Evolutionary conservation across 2,888 invertebrate genomes (phyloP).

Genomic region (Dastarcus helophoroides): DNA sequence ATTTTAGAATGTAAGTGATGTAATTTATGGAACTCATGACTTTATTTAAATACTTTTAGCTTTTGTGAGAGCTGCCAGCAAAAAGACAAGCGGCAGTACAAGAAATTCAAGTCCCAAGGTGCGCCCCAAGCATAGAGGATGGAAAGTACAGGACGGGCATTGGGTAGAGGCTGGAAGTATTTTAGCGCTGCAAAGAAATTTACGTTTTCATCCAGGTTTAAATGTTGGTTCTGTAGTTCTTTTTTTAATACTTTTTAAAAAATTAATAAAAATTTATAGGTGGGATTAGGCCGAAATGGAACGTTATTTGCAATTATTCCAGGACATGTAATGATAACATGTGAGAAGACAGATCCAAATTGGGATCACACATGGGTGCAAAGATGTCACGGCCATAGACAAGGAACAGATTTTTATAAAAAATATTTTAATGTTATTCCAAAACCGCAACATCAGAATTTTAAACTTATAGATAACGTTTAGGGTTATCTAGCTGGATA

Average conservation of each 20-base stretch:
- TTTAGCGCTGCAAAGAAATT: slow-evolving; percentile 54
- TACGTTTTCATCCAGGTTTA: slow-evolving; percentile 70
- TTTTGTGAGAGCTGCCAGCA: slow-evolving; percentile 54
- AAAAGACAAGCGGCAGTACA: slow-evolving; percentile 63
- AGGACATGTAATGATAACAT: slow-evolving; percentile 69
- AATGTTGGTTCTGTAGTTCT: slow-evolving; percentile 44
- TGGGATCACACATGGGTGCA: slow-evolving; percentile 69
- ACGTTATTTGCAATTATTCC: slow-evolving; percentile 69
- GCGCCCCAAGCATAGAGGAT: slow-evolving; percentile 66
- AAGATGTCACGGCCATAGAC: slow-evolving; percentile 50
- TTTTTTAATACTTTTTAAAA: slow-evolving; percentile 1
- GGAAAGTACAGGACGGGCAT: slow-evolving; percentile 63
- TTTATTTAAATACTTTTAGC: slow-evolving; percentile 10
- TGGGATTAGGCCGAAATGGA: slow-evolving; percentile 68
- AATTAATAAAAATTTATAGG: slow-evolving; percentile 43
- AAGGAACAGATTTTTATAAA: slow-evolving; percentile 59
- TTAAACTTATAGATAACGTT: slow-evolving; percentile 63
- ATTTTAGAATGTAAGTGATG: no score
- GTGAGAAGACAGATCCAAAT: slow-evolving; percentile 68
- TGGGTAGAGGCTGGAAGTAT: slow-evolving; percentile 54
- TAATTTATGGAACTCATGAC: background rate
- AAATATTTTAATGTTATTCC: slow-evolving; percentile 80
- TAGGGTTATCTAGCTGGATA: slow-evolving; percentile 30
- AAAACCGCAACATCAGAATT: slow-evolving; percentile 62
- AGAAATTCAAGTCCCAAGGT: slow-evolving; percentile 54